Evolutionary conservation across 2,888 invertebrate genomes (phyloP), one percentile per base, ranked within the genome.

Genomic region (Leistus spinibarbis): DNA sequence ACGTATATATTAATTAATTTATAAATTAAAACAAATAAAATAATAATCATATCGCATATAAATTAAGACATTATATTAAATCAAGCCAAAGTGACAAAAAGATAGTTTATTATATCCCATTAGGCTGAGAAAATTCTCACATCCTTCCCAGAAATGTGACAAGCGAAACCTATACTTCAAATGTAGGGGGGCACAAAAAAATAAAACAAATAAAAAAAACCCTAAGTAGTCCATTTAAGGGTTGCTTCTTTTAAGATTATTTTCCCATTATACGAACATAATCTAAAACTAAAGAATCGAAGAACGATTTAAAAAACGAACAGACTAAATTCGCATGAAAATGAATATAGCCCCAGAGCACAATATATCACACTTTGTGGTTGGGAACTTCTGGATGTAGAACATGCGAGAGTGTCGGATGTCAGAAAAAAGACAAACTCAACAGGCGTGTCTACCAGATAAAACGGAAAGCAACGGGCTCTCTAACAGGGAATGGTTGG

Each of bases 351-450:
- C 0, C 4, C 1, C 4, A 40, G 13, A 40, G 13, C 13, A 40
- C 3, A 40, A 40, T 13, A 13, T 40, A 40, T 40, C 40, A 40
- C 9, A 56, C 13, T 56, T 16, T 16, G 19, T 19, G 40, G 66
- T 66, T 66, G 53, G 40, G 53, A 17, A 66, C 66, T 17, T 19
- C 66, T 66, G 66, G 53, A 40, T 63, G 22, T 66, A 16, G 17
- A 53, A 53, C 40, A 20, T 66, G 66, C 53, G 19, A 22, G n/a
- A 64, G 66, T 66, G 40, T 66, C 53, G 66, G 66, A 66, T 66
- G 66, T 66, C 66, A 27, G 16, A 53, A 53, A 66, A 53, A 66
- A 66, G 66, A 66, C 66, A 66, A 66, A 66, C 24, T 53, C 17
- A 3, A 40, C 53, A 40, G 66, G 66, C 66, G 66, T 66, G 66